Evolutionary conservation across 2,113 vertebrate species (phyloP), one percentile per base, ranked within the genome.

Genomic region (Cynopterus brachyotis): DNA sequence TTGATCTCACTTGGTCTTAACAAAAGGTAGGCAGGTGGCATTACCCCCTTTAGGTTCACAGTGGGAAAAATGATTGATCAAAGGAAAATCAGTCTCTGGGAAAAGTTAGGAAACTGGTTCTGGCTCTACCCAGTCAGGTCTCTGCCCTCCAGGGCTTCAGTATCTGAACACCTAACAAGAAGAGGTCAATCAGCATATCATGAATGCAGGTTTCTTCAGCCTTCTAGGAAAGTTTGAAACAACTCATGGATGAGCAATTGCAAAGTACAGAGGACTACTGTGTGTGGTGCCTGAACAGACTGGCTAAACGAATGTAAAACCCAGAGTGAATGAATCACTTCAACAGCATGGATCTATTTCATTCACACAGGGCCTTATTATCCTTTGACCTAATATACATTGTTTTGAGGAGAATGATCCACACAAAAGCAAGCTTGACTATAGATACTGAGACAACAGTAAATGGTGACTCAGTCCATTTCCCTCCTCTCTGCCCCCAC

Each of bases 401-500:
- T 20, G 17, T 91, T 89, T 37, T 24, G 62, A 50, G 28, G 32
- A 93, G 66, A 93, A 73, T 15, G 76, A 64, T 6, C 30, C 79
- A 73, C 28, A 66, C 35, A 42, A 92, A 80, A 60, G 79, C 82
- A 89, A 91, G 35, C 26, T 60, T 76, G 5, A 62, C 37, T 24
- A 5, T 1, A 94, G 60, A 42, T 0, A 1, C 4, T 78, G 13
- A 53, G 32, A 80, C 6, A 70, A 85, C 1, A 35, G 57, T 16
- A 93, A 82, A 9, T 37, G 75, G 42, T 55, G 53, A 24, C 45
- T 17, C 22, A 55, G 13, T 12, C 62, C 55, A 69, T 11, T 8
- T 26, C 2, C 2, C 6, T 9, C 1, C 0, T 24, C 20, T 64
- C 2, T 80, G 30, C 15, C 24, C 16, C 30, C 3, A 60, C 9